These are phyloP conservation scores for Catamblyrhynchus diadema DNA, from an alignment of 2,797 vertebrate species.

Conservation along the genomic window DNA sequence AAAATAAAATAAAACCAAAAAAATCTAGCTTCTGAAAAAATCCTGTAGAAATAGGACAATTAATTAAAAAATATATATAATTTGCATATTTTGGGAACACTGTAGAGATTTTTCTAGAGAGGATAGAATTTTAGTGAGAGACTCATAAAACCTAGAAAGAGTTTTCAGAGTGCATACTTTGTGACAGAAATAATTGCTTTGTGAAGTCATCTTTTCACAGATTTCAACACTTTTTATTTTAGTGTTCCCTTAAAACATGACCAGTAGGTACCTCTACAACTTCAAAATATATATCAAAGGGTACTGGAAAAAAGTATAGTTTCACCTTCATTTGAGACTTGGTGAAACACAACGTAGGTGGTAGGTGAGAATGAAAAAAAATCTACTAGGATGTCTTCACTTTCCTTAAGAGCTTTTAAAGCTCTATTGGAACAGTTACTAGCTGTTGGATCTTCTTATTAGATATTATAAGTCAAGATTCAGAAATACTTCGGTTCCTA, in stretches of 20 bases:
- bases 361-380: background rate
- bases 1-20: background rate
- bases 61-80: background rate
- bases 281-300: background rate
- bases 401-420: background rate
- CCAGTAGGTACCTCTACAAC: background rate
- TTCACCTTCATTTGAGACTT: background rate
- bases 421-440: background rate
- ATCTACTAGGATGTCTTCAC: background rate
- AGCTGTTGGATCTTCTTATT: background rate
- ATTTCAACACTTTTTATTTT: background rate
- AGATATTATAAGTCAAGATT: background rate
- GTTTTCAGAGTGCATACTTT: background rate
- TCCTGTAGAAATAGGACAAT: background rate
- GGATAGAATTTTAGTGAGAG: background rate
- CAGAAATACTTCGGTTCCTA: background rate
- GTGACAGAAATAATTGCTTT: background rate
- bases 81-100: background rate
- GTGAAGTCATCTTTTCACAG: background rate
- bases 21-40: background rate
- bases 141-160: background rate
- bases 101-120: background rate
- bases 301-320: background rate
- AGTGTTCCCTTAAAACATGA: background rate
- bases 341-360: accelerated